These are phyloP conservation scores for Nycteola revayana DNA, from an alignment of 2,888 invertebrate genomes.

Conservation along the genomic window DNA sequence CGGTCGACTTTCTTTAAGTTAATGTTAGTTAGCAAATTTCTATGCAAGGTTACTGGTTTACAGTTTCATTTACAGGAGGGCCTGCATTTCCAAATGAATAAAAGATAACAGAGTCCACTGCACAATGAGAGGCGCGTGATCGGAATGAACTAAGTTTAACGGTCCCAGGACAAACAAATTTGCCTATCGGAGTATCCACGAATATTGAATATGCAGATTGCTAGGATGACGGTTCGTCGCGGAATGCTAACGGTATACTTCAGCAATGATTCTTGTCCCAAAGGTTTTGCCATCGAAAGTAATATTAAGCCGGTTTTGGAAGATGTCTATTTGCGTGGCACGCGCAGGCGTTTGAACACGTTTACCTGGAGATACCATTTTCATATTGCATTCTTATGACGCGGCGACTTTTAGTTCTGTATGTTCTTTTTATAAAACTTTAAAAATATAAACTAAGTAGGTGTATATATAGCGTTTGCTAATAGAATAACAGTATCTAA, in stretches of 20 bases:
- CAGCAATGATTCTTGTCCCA: constrained; percentile 48
- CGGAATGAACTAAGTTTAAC: constrained; percentile 59
- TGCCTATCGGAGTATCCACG: constrained; percentile 39
- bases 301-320: constrained; percentile 47
- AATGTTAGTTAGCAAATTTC: constrained; percentile 17
- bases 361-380: constrained; percentile 18
- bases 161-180: constrained; percentile 29
- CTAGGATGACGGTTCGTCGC: constrained; percentile 62
- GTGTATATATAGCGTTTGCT: too few relatives aligned
- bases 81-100: constrained; percentile 55
- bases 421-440: too few relatives aligned
- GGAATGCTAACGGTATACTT: constrained; percentile 76
- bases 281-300: constrained; percentile 48
- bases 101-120: constrained; percentile 42
- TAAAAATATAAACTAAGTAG: too few relatives aligned
- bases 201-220: constrained; percentile 73
- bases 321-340: constrained; percentile 43
- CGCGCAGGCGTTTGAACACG: constrained; percentile 20
- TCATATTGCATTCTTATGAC: constrained; percentile 9
- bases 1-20: too few relatives aligned
- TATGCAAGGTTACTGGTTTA: constrained; percentile 46
- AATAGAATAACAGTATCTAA: too few relatives aligned
- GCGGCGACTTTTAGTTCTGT: too few relatives aligned
- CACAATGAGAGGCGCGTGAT: constrained; percentile 55
- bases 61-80: constrained; percentile 37